Evolutionary conservation across 2,113 vertebrate species (phyloP), one percentile per base, ranked within the genome.

Genomic region (Podocnemis expansa): DNA sequence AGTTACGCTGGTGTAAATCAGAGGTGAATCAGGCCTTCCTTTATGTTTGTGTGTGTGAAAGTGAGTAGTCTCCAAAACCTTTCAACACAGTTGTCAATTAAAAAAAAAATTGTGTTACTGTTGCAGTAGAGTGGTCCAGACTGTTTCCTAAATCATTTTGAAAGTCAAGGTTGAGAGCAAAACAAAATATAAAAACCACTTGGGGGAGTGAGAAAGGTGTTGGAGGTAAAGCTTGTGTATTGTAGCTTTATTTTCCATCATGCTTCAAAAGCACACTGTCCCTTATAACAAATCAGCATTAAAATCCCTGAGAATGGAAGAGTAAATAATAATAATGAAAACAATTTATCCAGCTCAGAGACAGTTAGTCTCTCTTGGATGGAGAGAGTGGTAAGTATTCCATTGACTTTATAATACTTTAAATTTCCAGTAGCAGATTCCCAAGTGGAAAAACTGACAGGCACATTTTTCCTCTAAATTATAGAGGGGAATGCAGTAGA

Each of bases 401-500:
- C 12, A 38, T 63, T 67, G 78, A n/a, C 49, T 80, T 52, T 85
- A 31, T 60, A 52, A 19, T 12, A 55, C 51, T 81, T 70, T 84
- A 85, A 90, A 78, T 85, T 85, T 47, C 84, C 82, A 79, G 55
- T 52, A 58, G 49, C 70, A 70, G 78, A 84, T 89, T 76, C 78
- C 47, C 85, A 70, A 84, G 58, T 89, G 89, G 88, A 93, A 91
- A 93, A 93, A 58, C 45, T 67, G 70, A 89, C 52, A 81, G 58
- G 51, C 88, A 85, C 63, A 19, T 38, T 81, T 88, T 41, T 22
- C 79, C 52, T 51, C 90, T 91, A 91, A 89, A 78, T 93, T 84
- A 85, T n/a, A 73, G 80, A 73, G 67, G 91, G 16, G 80, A 82
- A 91, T 79, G 58, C 49, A 82, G 76, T 81, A 51, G 27, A 45